Base-by-base conservation (phyloP, 2,888 invertebrate genomes). In the Dryocosmus kuriphilus region DNA sequence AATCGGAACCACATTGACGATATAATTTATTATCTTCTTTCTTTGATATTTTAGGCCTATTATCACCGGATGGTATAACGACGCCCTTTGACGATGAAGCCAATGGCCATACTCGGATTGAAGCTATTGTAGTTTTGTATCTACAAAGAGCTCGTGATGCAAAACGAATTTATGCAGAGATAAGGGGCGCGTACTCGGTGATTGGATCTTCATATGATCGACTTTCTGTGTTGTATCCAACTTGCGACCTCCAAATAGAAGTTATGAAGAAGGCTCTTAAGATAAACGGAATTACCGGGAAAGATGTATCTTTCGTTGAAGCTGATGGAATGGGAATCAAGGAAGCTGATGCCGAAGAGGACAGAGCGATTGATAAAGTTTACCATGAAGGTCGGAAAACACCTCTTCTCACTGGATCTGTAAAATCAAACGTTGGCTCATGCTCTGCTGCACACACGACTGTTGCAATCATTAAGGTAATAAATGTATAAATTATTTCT, bases 241-340 rank as follows among this genome's bases (percentile, higher is more conserved):
- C 60, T 2, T 19, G 65, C 0, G 79, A 82, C 3, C 2, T 75
- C 6, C 86, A 85, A 76, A 73, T 62, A 7, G 3, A 32, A 32
- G 3, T 32, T 7, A 32, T 1, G 32, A 32, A 32, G 7, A 32
- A 6, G 32, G 8, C 80, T 7, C 76, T 86, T 0, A 51, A 83
- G 0, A 77, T 83, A 0, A 78, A 82, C 71, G 77, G 76, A 14
- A 41, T 87, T 22, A 41, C 71, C 1, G 84, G 85, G 4, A 76
- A 74, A 61, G 79, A 83, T 11, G 57, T 87, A 9, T 67, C 76
- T 0, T 87, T 80, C 38, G 19, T 86, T 0, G 87, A 87, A 19
- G 85, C 85, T 27, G 88, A 94, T 88, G 94, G 94, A 19, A 94
- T 94, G 24, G 94, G 94, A 75, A 93, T 94, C 6, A 93, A 89